Evolutionary conservation across 2,797 vertebrate species (phyloP).

Genomic region (Podargus strigoides): DNA sequence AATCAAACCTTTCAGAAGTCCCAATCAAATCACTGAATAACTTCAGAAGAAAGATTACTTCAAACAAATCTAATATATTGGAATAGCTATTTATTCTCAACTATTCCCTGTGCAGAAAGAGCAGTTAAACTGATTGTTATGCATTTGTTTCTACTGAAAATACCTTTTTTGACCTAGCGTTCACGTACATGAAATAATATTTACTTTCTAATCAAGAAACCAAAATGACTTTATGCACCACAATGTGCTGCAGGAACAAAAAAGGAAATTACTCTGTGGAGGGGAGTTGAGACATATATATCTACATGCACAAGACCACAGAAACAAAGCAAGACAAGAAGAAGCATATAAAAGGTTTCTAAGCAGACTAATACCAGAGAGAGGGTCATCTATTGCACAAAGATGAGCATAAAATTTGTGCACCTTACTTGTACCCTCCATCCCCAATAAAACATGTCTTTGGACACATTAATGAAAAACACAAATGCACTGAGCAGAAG

Average conservation of each 20-base stretch:
- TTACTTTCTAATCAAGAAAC: not conserved
- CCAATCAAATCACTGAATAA: not conserved
- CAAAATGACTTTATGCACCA: not conserved
- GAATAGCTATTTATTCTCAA: not conserved
- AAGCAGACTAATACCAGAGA: not conserved
- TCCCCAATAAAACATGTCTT: not conserved
- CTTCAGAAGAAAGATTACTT: not conserved
- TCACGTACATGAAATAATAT: not conserved
- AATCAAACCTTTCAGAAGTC: not conserved
- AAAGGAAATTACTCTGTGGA: not conserved
- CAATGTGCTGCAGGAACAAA: not conserved
- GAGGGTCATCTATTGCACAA: not conserved
- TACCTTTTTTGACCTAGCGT: not conserved
- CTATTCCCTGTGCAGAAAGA: not conserved
- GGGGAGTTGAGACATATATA: not conserved
- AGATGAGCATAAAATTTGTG: not conserved
- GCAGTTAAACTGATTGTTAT: not conserved
- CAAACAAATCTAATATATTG: not conserved
- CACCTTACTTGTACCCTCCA: not conserved
- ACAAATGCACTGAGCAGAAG: not conserved
- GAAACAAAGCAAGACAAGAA: not conserved
- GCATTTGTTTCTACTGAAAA: not conserved
- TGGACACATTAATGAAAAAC: not conserved
- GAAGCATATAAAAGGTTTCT: not conserved
- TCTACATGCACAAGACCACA: rapidly evolving